Evolutionary conservation across 2,888 invertebrate species (phyloP).

Genomic region (Sesia bembeciformis): DNA sequence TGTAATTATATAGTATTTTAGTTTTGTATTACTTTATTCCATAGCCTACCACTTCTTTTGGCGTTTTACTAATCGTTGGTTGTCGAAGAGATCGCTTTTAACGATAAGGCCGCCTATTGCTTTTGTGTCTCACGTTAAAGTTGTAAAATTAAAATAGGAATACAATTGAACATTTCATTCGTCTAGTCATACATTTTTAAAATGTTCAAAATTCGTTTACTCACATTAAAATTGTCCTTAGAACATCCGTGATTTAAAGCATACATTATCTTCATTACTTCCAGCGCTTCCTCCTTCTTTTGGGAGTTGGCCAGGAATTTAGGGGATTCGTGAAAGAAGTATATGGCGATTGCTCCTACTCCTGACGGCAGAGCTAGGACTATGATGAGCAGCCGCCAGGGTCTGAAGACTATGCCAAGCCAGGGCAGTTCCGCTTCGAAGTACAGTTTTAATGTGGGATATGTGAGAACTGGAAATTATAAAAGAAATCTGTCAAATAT

Average conservation of each 20-base stretch:
- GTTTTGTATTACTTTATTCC: too few relatives aligned
- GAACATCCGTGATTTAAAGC: conserved; percentile 35
- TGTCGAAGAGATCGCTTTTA: too few relatives aligned
- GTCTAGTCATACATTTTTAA: too few relatives aligned
- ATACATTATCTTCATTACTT: conserved; percentile 48
- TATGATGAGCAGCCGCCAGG: conserved; percentile 84
- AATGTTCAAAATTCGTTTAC: neutral
- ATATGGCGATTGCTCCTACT: conserved; percentile 73
- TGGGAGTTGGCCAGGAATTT: conserved; percentile 81
- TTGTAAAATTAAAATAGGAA: too few relatives aligned
- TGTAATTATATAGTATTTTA: too few relatives aligned
- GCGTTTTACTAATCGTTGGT: too few relatives aligned
- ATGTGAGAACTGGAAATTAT: conserved; percentile 75
- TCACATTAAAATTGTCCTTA: conserved; percentile 41
- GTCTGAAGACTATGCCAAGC: conserved; percentile 74
- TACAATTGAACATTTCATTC: too few relatives aligned
- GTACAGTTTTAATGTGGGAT: conserved; percentile 75
- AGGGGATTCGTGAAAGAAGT: conserved; percentile 83
- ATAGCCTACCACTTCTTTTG: too few relatives aligned
- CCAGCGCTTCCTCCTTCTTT: conserved; percentile 74
- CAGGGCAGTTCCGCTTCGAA: conserved; percentile 48
- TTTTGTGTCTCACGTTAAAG: too few relatives aligned
- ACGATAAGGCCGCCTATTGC: too few relatives aligned
- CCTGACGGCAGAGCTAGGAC: conserved; percentile 49
- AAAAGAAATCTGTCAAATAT: neutral